These are phyloP conservation scores for Calliphora vicina DNA, from an alignment of 1,140 invertebrate genomes.

Conservation along the genomic window DNA sequence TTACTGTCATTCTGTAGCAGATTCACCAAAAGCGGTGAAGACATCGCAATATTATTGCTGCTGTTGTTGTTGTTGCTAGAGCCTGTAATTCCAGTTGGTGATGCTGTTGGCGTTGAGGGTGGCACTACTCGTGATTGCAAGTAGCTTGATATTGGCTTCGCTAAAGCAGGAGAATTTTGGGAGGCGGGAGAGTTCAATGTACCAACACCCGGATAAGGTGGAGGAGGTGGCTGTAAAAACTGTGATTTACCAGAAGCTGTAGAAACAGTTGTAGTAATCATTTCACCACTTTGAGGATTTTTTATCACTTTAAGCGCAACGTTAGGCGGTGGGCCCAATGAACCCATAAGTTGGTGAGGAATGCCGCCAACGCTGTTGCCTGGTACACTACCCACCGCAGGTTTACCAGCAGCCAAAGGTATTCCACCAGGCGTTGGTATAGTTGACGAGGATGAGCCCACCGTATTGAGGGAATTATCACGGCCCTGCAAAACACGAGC, in stretches of 20 bases:
- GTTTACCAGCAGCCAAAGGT: not conserved
- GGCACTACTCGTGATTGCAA: slow-evolving; percentile 43
- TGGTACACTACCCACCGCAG: not conserved
- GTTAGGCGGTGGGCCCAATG: slow-evolving; percentile 52
- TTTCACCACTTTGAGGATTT: slow-evolving; percentile 52
- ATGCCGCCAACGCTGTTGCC: not conserved
- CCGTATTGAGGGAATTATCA: slow-evolving; percentile 46
- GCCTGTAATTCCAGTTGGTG: too few species aligned
- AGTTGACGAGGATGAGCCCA: not conserved
- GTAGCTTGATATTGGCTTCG: slow-evolving; percentile 48
- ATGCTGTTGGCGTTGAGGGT: slow-evolving; percentile 62
- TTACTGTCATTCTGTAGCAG: slow-evolving; percentile 85
- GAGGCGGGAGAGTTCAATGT: slow-evolving; percentile 39
- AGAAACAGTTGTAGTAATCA: slow-evolving; percentile 40
- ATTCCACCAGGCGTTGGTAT: slow-evolving; percentile 9
- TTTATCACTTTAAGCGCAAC: slow-evolving; percentile 56
- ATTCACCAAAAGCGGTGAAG: slow-evolving; percentile 91
- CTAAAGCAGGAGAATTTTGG: slow-evolving; percentile 40
- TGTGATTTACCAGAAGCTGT: slow-evolving; percentile 53
- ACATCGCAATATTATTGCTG: slow-evolving; percentile 66
- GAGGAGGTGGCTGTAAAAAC: slow-evolving; percentile 63
- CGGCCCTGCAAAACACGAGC: slow-evolving; percentile 71
- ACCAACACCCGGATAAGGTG: slow-evolving; percentile 65
- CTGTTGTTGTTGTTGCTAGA: not conserved
- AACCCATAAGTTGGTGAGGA: slow-evolving; percentile 29